These are phyloP conservation scores for Oryzias celebensis DNA, from an alignment of 2,113 vertebrate species.

Conservation along the genomic window DNA sequence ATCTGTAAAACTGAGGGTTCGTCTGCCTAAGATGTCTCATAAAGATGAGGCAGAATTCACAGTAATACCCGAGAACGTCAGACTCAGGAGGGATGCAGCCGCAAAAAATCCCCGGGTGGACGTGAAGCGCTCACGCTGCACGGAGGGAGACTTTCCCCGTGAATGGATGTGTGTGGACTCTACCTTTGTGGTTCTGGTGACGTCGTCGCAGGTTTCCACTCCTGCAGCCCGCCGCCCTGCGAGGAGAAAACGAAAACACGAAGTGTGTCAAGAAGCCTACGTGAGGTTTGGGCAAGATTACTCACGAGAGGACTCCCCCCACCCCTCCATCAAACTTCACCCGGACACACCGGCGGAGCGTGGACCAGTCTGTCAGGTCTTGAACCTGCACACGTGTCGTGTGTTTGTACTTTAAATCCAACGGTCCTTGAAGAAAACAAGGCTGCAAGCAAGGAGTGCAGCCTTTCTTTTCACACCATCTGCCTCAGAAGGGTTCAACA, in stretches of 20 bases:
- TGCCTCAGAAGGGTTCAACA: constrained; percentile 3
- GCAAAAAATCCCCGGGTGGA: not conserved
- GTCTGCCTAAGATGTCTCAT: not conserved
- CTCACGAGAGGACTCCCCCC: constrained; percentile 15
- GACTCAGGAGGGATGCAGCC: constrained; percentile 3
- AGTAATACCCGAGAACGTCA: constrained; percentile 4
- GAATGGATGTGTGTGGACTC: not conserved
- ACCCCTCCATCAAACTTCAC: not conserved
- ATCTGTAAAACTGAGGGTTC: constrained; percentile 9
- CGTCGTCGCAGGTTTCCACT: constrained; percentile 82
- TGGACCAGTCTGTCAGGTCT: constrained; percentile 8
- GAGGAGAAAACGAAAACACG: constrained; percentile 45
- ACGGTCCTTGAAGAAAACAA: constrained; percentile 4
- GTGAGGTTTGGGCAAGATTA: not conserved
- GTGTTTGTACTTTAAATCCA: constrained; percentile 26
- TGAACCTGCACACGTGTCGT: not conserved
- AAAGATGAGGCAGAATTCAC: constrained; percentile 33
- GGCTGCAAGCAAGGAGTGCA: constrained; percentile 59
- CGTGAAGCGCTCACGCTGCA: not conserved
- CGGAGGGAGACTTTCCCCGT: not conserved
- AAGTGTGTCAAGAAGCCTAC: constrained; percentile 28
- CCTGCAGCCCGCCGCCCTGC: constrained; percentile 80
- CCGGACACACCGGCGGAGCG: constrained; percentile 12
- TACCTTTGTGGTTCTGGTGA: constrained; percentile 88
- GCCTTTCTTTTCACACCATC: not conserved